phyloP scores from a whole-genome alignment of 2,797 vertebrate species.

The Miichthys miiuy region DNA sequence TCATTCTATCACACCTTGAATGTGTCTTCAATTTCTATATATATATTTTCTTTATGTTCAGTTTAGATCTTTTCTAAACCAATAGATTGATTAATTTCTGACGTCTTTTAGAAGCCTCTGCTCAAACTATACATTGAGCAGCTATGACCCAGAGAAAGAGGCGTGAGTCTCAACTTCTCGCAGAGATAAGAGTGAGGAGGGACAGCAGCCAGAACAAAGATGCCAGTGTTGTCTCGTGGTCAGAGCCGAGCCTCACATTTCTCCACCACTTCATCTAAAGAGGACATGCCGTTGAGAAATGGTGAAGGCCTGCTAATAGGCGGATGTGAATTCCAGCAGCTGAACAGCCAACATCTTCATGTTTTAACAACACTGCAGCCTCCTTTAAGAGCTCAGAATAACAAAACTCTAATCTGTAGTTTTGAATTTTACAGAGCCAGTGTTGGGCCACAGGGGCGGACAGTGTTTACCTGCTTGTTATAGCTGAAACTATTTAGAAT shows the following conservation, averaged over 20 bases:
- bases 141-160: constrained; percentile 35
- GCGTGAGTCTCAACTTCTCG: constrained; percentile 44
- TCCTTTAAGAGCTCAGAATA: constrained; percentile 2
- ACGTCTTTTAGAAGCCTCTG: neutral
- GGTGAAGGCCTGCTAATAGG: constrained; percentile 40
- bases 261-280: constrained; percentile 66
- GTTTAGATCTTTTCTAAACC: neutral
- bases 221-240: constrained; percentile 63
- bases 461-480: constrained; percentile 32
- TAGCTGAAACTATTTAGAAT: constrained; percentile 17
- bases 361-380: constrained; percentile 33
- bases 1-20: neutral
- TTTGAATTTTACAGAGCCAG: constrained; percentile 45
- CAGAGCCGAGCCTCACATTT: constrained; percentile 63
- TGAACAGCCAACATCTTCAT: constrained; percentile 49
- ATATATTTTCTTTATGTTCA: neutral
- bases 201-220: constrained; percentile 69
- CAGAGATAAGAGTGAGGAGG: constrained; percentile 64
- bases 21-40: too few relatives aligned
- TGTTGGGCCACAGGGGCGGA: constrained; percentile 41
- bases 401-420: constrained; percentile 2
- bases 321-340: constrained; percentile 68
- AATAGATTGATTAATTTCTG: neutral
- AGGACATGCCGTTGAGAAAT: constrained; percentile 60
- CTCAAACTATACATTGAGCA: constrained; percentile 22